These are phyloP conservation scores for Gastrophryne carolinensis DNA, from an alignment of 2,797 vertebrate genomes.

Conservation along the genomic window DNA sequence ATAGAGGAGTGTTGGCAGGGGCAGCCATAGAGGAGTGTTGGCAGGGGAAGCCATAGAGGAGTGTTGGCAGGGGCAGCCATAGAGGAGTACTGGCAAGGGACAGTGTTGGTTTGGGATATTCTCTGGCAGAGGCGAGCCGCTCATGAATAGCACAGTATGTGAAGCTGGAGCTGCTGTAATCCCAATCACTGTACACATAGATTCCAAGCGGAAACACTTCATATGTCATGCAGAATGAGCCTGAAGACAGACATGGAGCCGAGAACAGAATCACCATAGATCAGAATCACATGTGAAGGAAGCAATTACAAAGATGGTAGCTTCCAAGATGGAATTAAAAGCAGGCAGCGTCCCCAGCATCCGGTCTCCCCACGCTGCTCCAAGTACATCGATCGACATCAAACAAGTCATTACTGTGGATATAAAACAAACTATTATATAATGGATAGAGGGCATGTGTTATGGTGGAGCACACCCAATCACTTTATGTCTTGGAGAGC, in stretches of 20 bases:
- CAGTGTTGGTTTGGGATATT: background rate
- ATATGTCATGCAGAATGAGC: slow-evolving; percentile 4
- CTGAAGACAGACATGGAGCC: background rate
- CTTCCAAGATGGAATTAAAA: background rate
- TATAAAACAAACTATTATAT: background rate
- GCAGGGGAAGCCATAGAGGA: too few relatives aligned
- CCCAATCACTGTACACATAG: background rate
- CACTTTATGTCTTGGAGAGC: too few relatives aligned
- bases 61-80: too few relatives aligned
- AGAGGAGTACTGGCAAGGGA: too few relatives aligned
- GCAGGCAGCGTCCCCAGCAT: background rate
- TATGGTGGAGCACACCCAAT: too few relatives aligned
- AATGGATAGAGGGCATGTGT: background rate
- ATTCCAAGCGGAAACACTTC: slow-evolving; percentile 6
- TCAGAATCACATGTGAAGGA: slow-evolving; percentile 33
- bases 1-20: too few relatives aligned
- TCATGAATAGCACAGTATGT: background rate
- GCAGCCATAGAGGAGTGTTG: too few relatives aligned
- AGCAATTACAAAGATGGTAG: background rate
- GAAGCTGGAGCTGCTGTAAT: background rate
- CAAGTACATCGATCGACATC: background rate
- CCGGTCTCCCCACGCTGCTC: background rate
- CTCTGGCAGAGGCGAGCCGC: background rate
- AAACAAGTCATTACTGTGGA: background rate
- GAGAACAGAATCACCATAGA: background rate